Conservation (phyloP, 1,140 invertebrate genomes). For the Eupristina koningsbergeri region DNA sequence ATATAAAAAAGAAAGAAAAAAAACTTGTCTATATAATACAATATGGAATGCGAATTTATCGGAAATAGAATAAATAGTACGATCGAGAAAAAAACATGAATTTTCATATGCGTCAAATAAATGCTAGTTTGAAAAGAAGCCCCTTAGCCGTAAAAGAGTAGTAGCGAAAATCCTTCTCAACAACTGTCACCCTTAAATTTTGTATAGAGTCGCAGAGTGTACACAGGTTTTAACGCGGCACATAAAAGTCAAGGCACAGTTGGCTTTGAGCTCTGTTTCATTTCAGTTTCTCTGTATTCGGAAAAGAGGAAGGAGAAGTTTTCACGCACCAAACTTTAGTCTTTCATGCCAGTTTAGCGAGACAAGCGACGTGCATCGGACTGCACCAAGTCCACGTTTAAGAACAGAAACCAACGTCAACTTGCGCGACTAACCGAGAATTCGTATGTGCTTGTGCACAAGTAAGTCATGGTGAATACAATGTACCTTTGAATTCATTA, state of each 20-base stretch:
- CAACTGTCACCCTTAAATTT: constrained; percentile 2
- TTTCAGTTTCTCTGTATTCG: neutral
- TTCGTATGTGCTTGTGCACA: neutral
- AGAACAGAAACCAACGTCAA: neutral
- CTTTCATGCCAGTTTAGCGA: constrained; percentile 5
- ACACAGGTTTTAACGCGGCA: constrained; percentile 13
- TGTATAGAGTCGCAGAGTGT: neutral
- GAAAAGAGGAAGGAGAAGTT: constrained; percentile 13
- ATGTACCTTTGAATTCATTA: neutral
- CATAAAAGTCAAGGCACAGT: constrained; percentile 22
- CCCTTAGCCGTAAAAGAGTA: neutral
- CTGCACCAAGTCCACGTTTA: neutral
- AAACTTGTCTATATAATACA: too few relatives aligned
- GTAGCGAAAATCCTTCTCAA: neutral
- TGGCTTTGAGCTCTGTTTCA: constrained; percentile 6
- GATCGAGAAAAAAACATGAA: neutral
- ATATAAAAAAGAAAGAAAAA: too few relatives aligned
- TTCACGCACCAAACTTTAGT: constrained; percentile 29
- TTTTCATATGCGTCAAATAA: neutral
- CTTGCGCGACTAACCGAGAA: neutral
- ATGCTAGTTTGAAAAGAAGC: neutral
- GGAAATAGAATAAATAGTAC: too few relatives aligned
- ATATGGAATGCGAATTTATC: too few relatives aligned
- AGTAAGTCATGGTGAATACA: neutral
- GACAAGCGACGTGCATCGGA: neutral